Conservation (phyloP, 2,888 invertebrate genomes). For the Lepidocyrtoides sp. region DNA sequence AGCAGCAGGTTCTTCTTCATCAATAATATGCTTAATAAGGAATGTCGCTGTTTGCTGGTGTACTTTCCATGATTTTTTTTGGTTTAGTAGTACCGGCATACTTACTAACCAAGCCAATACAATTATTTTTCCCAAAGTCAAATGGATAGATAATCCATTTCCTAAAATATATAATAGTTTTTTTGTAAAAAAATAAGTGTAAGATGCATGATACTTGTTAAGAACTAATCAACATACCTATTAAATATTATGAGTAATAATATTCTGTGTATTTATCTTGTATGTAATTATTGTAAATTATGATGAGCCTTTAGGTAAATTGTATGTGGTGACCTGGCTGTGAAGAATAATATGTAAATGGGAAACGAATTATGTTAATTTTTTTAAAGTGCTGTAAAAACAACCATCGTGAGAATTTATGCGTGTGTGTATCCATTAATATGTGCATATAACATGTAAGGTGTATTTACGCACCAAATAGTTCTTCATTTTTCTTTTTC, state of each 20-base stretch:
- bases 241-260: no score
- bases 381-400: neutral
- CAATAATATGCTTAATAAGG: neutral
- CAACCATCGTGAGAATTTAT: constrained; percentile 15
- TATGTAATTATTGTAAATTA: neutral
- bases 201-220: no score
- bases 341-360: neutral
- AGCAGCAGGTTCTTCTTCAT: neutral
- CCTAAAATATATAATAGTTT: neutral
- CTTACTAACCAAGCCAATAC: neutral
- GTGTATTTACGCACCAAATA: neutral
- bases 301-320: neutral
- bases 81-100: neutral
- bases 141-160: neutral
- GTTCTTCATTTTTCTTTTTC: neutral
- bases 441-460: neutral
- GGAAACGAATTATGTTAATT: neutral
- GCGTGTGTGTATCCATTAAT: neutral
- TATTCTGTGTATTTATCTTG: neutral
- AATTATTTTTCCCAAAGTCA: constrained; percentile 22
- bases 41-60: no score
- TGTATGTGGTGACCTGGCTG: neutral
- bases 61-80: no score
- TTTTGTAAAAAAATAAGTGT: neutral
- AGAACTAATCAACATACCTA: no score